Base-by-base conservation (phyloP, 2,797 vertebrate genomes). In the Buceros bicornis region DNA sequence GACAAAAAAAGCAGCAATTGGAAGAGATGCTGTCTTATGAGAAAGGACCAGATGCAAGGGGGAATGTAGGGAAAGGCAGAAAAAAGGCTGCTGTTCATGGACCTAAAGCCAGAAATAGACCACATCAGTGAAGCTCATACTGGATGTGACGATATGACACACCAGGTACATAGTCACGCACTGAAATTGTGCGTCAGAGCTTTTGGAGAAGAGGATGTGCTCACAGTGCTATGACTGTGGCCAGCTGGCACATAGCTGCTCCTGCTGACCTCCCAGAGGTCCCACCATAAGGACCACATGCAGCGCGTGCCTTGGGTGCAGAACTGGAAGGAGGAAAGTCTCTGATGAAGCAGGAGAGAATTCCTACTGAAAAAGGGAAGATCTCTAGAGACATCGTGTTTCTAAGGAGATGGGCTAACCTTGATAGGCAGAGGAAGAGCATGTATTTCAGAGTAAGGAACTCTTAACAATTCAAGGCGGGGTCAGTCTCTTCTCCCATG, bases 151-250 rank as follows among this genome's bases (percentile, higher is more conserved):
- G 26, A 15, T 51, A 14, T 16, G 48, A 43, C 61, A 33, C 16
- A 2, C 22, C 54, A 42, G 48, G 37, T 66, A 31, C 13, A 2
- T 21, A 74, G 69, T 54, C 82, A 51, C 4, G 4, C 6, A 4
- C 58, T 56, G 66, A 67, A 61, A 47, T 5, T 2, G 3, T 0
- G 1, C 7, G 35, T 43, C 0, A 0, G 48, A 87, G 42, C 28
- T 66, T 62, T 35, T 35, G 19, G 60, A 64, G 47, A 43, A 26
- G 33, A 61, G 37, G 47, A 42, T 21, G 21, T 1, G 0, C 10
- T 57, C 12, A 26, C 28, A 24, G 1, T 51, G 48, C 67, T 25
- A 16, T 45, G 72, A 20, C 62, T 89, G 66, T 8, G 21, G n/a
- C 20, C 61, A 67, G 25, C 50, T 70, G 40, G 58, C 3, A 1